Base-by-base conservation (phyloP, 2,113 vertebrate genomes). In the Chloropsis cyanopogon region DNA sequence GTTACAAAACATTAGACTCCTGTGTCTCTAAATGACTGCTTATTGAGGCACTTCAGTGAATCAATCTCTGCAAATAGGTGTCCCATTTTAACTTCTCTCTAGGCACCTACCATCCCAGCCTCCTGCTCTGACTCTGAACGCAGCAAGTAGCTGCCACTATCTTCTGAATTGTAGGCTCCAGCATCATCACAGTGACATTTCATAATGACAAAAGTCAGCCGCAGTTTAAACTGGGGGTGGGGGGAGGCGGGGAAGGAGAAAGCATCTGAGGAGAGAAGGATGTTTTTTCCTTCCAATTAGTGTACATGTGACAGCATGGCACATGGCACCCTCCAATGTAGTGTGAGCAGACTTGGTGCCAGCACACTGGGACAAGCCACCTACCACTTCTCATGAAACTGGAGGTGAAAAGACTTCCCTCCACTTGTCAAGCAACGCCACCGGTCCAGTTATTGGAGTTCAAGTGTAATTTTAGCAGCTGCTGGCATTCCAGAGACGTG, bases 1-100 rank as follows among this genome's bases (percentile, higher is more conserved):
- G 69, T 64, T 78, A 57, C 65, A 77, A 77, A 92, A 86, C 70
- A 26, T 78, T 80, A 76, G 47, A 65, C 39, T 88, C 71, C 63
- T 5, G 20, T 68, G 65, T 91, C 77, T 92, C 76, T 75, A 83
- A 88, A 92, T 93, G 73, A 84, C 81, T 93, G 81, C 64, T 88
- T 80, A 59, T 73, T 31, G 70, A 71, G 57, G 69, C 54, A 77
- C 56, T 87, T 84, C 35, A 78, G 49, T 41, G 60, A 73, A 88
- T 78, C 81, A 75, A 41, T 89, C 52, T 90, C 82, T 65, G 73
- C 59, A 92, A 92, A 93, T 20, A 81, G 82, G 66, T 65, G 72
- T 49, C 52, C 44, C 64, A 54, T 77, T 90, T 90, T 73, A 86
- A 54, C 64, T 77, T 93, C 71, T 61, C 76, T 70, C 76, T 41